Conservation (phyloP, 2,888 invertebrate genomes). For the Dryadula phaetusa region DNA sequence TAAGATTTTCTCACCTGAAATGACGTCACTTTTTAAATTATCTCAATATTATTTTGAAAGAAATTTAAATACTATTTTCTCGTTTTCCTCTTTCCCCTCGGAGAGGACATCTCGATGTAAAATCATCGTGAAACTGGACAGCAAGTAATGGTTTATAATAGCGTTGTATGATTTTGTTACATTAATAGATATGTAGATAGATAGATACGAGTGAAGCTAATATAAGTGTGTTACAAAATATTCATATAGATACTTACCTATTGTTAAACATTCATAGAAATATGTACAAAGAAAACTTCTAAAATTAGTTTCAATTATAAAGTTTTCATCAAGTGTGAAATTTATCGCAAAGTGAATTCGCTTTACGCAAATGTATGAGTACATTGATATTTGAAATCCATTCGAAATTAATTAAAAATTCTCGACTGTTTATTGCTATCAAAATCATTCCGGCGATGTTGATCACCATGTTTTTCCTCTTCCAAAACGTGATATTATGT, state of each 20-base stretch:
- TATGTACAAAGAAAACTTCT: background rate
- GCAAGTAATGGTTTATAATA: too few species aligned
- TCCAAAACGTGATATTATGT: conserved; percentile 47
- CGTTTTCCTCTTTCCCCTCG: too few species aligned
- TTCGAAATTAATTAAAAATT: conserved; percentile 63
- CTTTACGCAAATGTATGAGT: conserved; percentile 52
- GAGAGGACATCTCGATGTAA: too few species aligned
- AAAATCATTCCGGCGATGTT: conserved; percentile 51
- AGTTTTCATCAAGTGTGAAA: conserved; percentile 27
- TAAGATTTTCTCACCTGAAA: background rate
- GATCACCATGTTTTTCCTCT: conserved; percentile 57
- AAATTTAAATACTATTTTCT: too few species aligned
- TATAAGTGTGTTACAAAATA: too few species aligned
- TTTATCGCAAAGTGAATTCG: conserved; percentile 37
- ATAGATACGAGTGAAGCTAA: too few species aligned
- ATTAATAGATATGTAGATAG: background rate
- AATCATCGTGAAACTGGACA: too few species aligned
- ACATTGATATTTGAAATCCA: conserved; percentile 49
- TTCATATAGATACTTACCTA: background rate
- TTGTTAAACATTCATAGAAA: too few species aligned
- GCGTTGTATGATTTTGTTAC: too few species aligned
- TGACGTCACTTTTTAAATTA: background rate
- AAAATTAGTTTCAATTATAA: background rate
- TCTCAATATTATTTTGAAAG: too few species aligned
- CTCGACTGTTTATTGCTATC: conserved; percentile 56